Base-by-base conservation (phyloP, 2,113 vertebrate genomes). In the Regulus satrapa region DNA sequence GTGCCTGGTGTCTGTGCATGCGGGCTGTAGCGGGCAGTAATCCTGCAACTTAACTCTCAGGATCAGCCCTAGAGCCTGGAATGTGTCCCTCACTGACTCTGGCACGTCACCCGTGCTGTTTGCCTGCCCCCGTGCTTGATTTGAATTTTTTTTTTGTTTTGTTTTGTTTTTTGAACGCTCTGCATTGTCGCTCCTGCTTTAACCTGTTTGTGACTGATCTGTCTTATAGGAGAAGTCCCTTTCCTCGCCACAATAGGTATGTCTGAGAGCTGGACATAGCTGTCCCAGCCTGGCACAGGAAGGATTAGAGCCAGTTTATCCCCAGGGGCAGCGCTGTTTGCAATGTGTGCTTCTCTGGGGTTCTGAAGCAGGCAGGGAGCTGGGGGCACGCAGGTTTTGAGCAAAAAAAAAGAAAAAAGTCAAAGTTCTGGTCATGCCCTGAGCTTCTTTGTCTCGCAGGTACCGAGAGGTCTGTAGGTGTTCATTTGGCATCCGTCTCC, bases 151-250 rank as follows among this genome's bases (percentile, higher is more conserved):
- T n/a, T n/a, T n/a, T n/a, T n/a, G n/a, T n/a, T n/a, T n/a, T n/a
- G n/a, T n/a, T n/a, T n/a, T n/a, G n/a, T n/a, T 85, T 36, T 71
- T 91, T 85, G 38, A 64, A 69, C 45, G 94, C 16, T 95, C 26
- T 88, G 95, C 79, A 59, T 94, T 96, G 92, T 96, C 32, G 28
- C 94, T 97, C 80, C 94, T 94, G 95, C 94, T 95, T 95, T 97
- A 95, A 97, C 96, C 96, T 96, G 95, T 96, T 96, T 97, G 92
- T 97, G 96, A 97, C 80, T 95, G 95, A 95, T 96, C 93, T 96
- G 92, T 95, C 96, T 96, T 96, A 43, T 95, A 95, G 96, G 96
- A 96, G 96, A 96, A 97, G 94, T 96, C 36, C 95, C 94, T 94
- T 94, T 93, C 96, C 93, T 96, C 94, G 94, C 76, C 95, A 94